Evolutionary conservation across 2,888 invertebrate genomes (phyloP).

Genomic region (Phaonia tiefii): DNA sequence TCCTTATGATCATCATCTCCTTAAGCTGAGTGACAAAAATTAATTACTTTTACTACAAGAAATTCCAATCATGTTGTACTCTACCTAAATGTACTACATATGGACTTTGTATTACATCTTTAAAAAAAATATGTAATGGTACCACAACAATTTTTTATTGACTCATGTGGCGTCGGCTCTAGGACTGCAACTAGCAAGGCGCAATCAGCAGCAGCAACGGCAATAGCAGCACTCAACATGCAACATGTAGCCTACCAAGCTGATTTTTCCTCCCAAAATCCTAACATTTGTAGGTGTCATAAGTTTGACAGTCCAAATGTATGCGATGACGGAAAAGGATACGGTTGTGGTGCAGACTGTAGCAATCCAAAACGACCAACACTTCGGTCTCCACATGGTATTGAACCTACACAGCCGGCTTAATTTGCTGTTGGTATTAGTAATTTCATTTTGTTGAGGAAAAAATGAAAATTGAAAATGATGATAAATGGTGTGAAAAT

Average conservation of each 20-base stretch:
- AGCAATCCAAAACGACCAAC: not conserved
- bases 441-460: constrained; percentile 5
- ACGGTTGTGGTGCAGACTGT: constrained; percentile 28
- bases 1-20: no score
- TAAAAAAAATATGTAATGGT: constrained; percentile 8
- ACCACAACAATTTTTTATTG: constrained; percentile 49
- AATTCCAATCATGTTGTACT: no score
- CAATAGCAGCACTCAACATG: not conserved
- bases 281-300: constrained; percentile 52
- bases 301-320: constrained; percentile 65
- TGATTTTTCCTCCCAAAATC: constrained; percentile 5
- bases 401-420: constrained; percentile 51
- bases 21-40: constrained; percentile 37
- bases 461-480: not conserved
- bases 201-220: not conserved
- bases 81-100: constrained; percentile 14
- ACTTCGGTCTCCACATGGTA: not conserved
- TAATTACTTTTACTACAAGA: constrained; percentile 43
- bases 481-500: constrained; percentile 43
- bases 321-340: constrained; percentile 68
- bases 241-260: constrained; percentile 15
- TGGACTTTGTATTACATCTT: constrained; percentile 33
- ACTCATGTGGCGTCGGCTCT: constrained; percentile 39
- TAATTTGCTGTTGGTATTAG: constrained; percentile 6
- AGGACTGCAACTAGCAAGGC: not conserved